Conservation (phyloP, 2,113 vertebrate species). For the Mustela nigripes region DNA sequence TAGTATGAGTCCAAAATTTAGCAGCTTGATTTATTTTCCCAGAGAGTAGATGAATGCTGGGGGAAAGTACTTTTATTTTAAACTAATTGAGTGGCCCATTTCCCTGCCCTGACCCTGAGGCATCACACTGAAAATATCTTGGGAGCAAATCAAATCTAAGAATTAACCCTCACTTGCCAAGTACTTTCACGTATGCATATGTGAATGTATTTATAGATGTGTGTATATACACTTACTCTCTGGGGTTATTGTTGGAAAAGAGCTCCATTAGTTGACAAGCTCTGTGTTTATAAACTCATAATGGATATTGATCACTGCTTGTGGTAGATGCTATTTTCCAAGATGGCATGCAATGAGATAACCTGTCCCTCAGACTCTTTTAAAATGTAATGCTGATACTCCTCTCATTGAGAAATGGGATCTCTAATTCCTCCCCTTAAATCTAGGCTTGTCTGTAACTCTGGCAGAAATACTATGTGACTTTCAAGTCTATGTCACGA, state of each 20-base stretch:
- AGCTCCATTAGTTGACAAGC: neutral
- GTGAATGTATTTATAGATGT: neutral
- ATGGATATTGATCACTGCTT: neutral
- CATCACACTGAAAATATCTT: conserved; percentile 32
- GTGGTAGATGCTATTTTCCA: neutral
- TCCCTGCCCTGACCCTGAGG: neutral
- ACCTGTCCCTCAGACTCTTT: neutral
- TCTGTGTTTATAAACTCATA: neutral
- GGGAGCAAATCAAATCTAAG: neutral
- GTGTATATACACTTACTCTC: neutral
- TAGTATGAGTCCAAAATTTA: conserved; percentile 46
- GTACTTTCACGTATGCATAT: neutral
- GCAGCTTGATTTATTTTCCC: conserved; percentile 37
- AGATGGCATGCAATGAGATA: neutral
- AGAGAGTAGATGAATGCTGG: neutral
- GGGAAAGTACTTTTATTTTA: conserved; percentile 53
- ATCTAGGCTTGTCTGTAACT: neutral
- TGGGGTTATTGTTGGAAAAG: neutral
- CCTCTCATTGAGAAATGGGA: neutral
- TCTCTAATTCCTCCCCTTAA: neutral
- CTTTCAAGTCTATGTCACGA: neutral
- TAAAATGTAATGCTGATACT: neutral
- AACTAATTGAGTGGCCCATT: neutral
- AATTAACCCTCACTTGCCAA: conserved; percentile 17
- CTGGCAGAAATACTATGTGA: neutral